Evolutionary conservation across 1,140 invertebrate species (phyloP).

Genomic region (Aleiodes sp.): DNA sequence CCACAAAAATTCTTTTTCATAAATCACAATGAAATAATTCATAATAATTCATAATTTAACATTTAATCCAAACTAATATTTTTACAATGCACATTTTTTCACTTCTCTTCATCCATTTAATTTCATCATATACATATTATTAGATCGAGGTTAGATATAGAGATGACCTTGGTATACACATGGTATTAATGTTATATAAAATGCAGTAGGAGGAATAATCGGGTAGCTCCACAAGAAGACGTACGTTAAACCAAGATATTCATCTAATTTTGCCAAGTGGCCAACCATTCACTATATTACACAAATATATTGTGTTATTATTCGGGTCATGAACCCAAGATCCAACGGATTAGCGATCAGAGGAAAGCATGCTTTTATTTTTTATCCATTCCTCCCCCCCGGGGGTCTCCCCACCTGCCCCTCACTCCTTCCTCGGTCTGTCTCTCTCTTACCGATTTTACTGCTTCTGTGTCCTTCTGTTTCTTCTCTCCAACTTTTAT

Average conservation of each 20-base stretch:
- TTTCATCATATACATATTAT: neutral
- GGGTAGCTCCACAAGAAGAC: constrained; percentile 22
- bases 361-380: neutral
- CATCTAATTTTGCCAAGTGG: constrained; percentile 29
- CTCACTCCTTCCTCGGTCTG: neutral
- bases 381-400: neutral
- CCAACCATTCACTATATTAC: constrained; percentile 40
- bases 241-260: constrained; percentile 28
- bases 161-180: neutral
- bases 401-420: neutral
- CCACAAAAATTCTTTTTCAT: no score
- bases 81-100: neutral
- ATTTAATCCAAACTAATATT: constrained; percentile 1
- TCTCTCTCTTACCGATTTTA: no score
- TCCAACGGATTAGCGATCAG: constrained; percentile 38
- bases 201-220: constrained; percentile 5
- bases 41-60: no score
- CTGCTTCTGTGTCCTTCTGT: constrained; percentile 21
- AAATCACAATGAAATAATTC: no score
- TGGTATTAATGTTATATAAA: neutral
- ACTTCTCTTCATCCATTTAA: neutral
- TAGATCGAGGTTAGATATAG: neutral
- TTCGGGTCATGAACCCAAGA: constrained; percentile 43
- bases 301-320: constrained; percentile 46
- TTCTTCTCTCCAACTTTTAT: neutral